phyloP scores from a whole-genome alignment of 2,888 invertebrate genomes.

The Ectobius pallidus region DNA sequence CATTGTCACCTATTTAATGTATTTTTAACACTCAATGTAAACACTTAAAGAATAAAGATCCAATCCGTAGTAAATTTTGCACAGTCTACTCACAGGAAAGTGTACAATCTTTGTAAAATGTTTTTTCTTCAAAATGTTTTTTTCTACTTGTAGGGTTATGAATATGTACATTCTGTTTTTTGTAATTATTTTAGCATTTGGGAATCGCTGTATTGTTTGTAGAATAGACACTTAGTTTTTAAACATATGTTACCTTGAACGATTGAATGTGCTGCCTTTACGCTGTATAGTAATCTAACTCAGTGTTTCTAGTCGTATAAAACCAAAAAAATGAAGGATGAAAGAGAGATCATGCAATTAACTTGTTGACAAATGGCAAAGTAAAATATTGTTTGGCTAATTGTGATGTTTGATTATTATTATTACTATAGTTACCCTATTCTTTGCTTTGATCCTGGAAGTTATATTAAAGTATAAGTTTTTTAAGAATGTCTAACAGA shows the following conservation, averaged over 20 bases:
- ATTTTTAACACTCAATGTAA: no score
- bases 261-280: conserved; percentile 13
- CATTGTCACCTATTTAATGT: no score
- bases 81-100: no score
- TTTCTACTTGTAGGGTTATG: no score
- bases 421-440: background rate
- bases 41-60: no score
- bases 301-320: conserved; percentile 38
- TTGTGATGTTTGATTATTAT: background rate
- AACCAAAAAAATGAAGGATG: conserved; percentile 16
- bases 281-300: conserved; percentile 29
- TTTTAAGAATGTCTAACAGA: no score
- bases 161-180: no score
- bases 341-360: background rate
- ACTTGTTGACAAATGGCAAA: conserved; percentile 23
- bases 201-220: conserved; percentile 2
- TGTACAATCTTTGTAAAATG: no score
- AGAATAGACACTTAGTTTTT: conserved; percentile 7
- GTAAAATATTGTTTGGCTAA: conserved; percentile 24
- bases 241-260: conserved; percentile 11
- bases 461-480: background rate
- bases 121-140: no score
- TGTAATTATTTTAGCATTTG: background rate
- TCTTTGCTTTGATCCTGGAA: background rate
- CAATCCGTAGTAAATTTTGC: no score